Base-by-base conservation (phyloP, 2,797 vertebrate species). In the Dendrocincla tyrannina region DNA sequence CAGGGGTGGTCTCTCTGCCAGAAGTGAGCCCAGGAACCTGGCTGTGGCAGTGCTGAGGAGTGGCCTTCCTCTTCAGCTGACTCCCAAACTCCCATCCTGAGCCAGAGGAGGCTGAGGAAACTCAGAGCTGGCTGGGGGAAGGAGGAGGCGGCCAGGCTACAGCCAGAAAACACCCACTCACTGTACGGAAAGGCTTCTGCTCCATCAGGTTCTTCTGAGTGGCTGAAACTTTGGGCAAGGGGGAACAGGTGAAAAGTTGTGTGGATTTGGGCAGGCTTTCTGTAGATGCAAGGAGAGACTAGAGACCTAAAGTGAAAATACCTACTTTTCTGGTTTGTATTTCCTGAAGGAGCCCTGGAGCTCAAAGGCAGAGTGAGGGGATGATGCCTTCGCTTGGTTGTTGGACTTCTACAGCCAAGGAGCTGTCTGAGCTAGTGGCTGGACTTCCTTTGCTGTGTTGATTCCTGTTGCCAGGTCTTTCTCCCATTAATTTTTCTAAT, bases 11-110 rank as follows among this genome's bases (percentile, higher is more conserved):
- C 5, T 77, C 53, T 72, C 52, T 68, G 69, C 60, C 7, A 16
- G 14, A 49, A 37, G 32, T 0, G 1, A 62, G 50, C 42, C 49
- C 2, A 7, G 47, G 35, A 90, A 44, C 68, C n/a, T 46, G 59
- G 42, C 78, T 33, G 49, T 73, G 55, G 22, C 73, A 19, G 30
- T 1, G 3, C 53, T 1, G 7, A 50, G 80, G 69, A 74, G 47
- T 15, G 19, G 37, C 44, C 42, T 79, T 66, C 27, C 30, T 67
- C 47, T 58, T 42, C 27, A 32, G 59, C 39, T 33, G 19, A 8
- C 17, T 50, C 8, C 67, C 22, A n/a, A 47, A 75, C 49, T 81
- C 49, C 53, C 0, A 0, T 42, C 58, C 49, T 5, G 6, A 64
- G 84, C 18, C 56, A 17, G 58, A 32, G 64, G 37, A 67, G 44